Conservation (phyloP, 1,140 invertebrate species). For the Cotesia chilonis region DNA sequence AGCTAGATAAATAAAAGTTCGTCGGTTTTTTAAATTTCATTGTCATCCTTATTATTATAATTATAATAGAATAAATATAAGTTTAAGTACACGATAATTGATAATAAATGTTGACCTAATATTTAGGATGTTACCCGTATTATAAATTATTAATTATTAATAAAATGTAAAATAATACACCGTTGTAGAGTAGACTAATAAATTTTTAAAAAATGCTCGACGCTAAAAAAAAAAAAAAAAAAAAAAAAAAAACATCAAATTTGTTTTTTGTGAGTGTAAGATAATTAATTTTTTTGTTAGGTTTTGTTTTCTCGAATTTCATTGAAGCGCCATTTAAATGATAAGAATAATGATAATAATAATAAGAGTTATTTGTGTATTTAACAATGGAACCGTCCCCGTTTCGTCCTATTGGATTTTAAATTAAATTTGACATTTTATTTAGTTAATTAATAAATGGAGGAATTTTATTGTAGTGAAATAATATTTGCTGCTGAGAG, state of each 20-base stretch:
- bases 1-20: background rate
- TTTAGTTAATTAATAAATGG: too few species aligned
- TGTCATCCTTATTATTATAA: too few species aligned
- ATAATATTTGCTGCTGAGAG: too few species aligned
- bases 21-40: background rate
- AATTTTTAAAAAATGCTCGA: constrained; percentile 11
- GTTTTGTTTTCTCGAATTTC: background rate
- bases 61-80: too few species aligned
- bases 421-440: too few species aligned
- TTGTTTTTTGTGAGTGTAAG: too few species aligned
- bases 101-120: constrained; percentile 33
- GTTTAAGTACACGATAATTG: background rate
- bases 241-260: background rate
- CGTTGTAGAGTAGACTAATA: constrained; percentile 2
- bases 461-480: too few species aligned
- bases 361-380: background rate
- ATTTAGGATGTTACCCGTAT: constrained; percentile 33
- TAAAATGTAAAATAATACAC: constrained; percentile 5
- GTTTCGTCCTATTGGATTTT: too few species aligned
- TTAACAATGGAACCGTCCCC: too few species aligned
- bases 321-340: background rate
- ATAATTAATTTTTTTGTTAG: too few species aligned
- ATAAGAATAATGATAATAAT: background rate
- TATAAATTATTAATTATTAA: background rate
- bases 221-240: constrained; percentile 2